Evolutionary conservation across 2,113 vertebrate genomes (phyloP).

Genomic region (Centrocercus urophasianus): DNA sequence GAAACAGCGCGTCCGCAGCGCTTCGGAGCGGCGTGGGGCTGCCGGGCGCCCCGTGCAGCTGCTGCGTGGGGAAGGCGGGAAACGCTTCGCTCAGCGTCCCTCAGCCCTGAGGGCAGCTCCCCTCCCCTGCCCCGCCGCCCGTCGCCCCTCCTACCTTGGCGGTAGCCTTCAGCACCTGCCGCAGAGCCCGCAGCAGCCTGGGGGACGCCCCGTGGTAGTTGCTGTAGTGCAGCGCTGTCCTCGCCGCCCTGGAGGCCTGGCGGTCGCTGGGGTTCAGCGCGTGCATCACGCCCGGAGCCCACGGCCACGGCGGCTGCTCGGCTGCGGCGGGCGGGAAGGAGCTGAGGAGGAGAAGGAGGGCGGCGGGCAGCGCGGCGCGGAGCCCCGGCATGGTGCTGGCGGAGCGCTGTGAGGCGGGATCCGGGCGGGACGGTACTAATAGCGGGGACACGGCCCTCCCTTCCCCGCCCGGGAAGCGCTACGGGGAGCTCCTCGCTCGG

Average conservation of each 20-base stretch:
- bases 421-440: slow-evolving; percentile 5
- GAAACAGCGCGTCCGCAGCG: too few relatives aligned
- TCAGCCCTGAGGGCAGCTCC: not conserved
- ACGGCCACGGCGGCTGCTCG: fast-evolving
- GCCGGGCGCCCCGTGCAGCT: not conserved
- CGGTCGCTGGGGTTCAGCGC: not conserved
- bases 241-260: slow-evolving; percentile 36
- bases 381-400: not conserved
- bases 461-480: not conserved
- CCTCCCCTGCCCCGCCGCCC: not conserved
- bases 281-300: not conserved
- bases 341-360: not conserved
- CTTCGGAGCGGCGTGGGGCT: not conserved
- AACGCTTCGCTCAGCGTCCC: not conserved
- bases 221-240: slow-evolving; percentile 65
- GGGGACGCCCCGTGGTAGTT: slow-evolving; percentile 61
- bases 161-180: slow-evolving; percentile 40
- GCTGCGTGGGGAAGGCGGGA: not conserved
- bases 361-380: not conserved
- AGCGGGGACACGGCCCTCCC: not conserved
- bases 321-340: too few relatives aligned
- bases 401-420: not conserved
- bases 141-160: slow-evolving; percentile 54
- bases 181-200: slow-evolving; percentile 41
- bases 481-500: not conserved